Base-by-base conservation (phyloP, 1,140 invertebrate genomes). In the Physella acuta region DNA sequence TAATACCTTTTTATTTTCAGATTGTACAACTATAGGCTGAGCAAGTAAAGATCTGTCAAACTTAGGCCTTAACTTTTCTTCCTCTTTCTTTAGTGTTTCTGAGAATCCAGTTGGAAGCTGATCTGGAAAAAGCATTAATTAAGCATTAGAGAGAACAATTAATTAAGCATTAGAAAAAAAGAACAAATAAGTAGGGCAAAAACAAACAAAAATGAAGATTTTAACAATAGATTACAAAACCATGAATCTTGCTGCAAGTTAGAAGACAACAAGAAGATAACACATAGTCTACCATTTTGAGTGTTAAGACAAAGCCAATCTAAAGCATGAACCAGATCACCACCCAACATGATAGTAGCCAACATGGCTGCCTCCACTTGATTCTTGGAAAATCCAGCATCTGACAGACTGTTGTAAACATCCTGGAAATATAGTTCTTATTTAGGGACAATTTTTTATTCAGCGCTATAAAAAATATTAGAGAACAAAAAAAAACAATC, bases 271-370 rank as follows among this genome's bases (percentile, higher is more conserved):
- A n/a, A n/a, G n/a, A 16, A 61, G 59, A 61, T 14, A 14, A 61
- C 16, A 14, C 28, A 34, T 4, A 14, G 37, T 36, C 20, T 30
- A 58, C 51, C 64, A 67, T 58, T 67, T 17, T 56, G 71, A 39
- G 78, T 72, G 70, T 82, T 80, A 3, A 84, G 76, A 70, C 82
- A 84, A 8, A 84, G 74, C 82, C 82, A 84, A 58, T 84, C 82
- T 20, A 84, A 73, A 20, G 78, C 76, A 71, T 80, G 78, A 20
- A 83, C 76, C 0, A 84, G 71, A 67, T 84, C 81, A 1, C 82
- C 81, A 26, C 82, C 82, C 72, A 76, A 71, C 37, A 75, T 73
- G 0, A 83, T 73, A 2, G 76, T 79, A 34, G 75, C 79, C 17
- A 65, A 73, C 81, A 84, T 80, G 26, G 78, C 74, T 28, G 73